Evolutionary conservation across 2,888 invertebrate species (phyloP).

Genomic region (Polydrusus pterygomalis): DNA sequence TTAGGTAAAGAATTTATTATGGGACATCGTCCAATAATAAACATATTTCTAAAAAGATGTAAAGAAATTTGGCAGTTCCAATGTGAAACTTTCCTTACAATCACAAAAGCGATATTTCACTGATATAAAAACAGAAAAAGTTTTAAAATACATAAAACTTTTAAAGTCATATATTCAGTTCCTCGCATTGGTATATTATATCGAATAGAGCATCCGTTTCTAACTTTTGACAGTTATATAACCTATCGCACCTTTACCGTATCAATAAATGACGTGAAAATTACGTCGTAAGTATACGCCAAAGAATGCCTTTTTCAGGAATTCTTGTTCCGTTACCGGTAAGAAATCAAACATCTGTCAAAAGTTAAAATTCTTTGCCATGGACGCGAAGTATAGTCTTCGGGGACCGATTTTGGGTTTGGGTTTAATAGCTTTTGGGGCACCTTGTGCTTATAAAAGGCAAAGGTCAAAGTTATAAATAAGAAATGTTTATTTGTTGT

Average conservation of each 20-base stretch:
- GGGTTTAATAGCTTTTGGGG: slow-evolving; percentile 47
- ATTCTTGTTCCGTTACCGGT: slow-evolving; percentile 59
- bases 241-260: slow-evolving; percentile 36
- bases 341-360: slow-evolving; percentile 65
- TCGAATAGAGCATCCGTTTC: slow-evolving; percentile 27
- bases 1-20: too few species aligned
- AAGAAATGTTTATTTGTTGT: slow-evolving; percentile 35
- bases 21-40: too few species aligned
- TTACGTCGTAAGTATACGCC: slow-evolving; percentile 32
- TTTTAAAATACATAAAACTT: slow-evolving; percentile 18
- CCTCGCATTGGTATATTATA: slow-evolving; percentile 37
- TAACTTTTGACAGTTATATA: slow-evolving; percentile 45
- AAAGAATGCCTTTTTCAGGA: slow-evolving; percentile 37
- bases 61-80: too few species aligned
- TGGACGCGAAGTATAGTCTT: slow-evolving; percentile 40
- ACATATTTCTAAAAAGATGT: too few species aligned
- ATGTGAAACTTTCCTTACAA: too few species aligned
- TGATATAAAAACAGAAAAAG: slow-evolving; percentile 34
- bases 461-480: slow-evolving; percentile 33
- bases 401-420: slow-evolving; percentile 41
- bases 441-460: slow-evolving; percentile 29
- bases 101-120: neutral
- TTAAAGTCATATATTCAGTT: neutral
- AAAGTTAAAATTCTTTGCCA: slow-evolving; percentile 61
- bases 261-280: slow-evolving; percentile 38